Percentiles rank a stretch among this genome's conserved stretches.
Evolutionary conservation across 2,797 vertebrate species (phyloP).

Genomic region (Myotis daubentonii): DNA sequence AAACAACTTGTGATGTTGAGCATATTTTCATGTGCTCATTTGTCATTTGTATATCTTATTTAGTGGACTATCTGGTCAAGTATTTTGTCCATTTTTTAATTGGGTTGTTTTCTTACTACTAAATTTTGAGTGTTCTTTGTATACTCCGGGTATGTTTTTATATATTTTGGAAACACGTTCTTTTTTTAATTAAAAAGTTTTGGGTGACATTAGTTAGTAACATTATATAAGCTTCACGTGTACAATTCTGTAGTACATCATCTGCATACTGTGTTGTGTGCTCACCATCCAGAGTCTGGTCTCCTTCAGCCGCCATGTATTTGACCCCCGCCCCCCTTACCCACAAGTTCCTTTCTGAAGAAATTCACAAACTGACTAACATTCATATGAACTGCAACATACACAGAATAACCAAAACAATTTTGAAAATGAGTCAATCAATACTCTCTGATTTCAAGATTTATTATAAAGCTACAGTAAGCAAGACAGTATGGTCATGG

Average conservation of each 20-base stretch:
- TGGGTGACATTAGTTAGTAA: background rate
- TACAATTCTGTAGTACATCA: background rate
- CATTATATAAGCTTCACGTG: background rate
- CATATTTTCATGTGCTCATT: background rate
- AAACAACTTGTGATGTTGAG: background rate
- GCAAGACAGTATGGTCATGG: background rate
- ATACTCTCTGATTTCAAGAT: background rate
- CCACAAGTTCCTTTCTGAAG: background rate
- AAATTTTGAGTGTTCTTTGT: conserved; percentile 1
- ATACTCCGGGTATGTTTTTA: background rate
- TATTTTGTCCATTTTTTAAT: background rate
- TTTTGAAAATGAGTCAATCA: background rate
- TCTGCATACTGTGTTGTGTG: background rate
- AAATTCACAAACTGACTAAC: conserved; percentile 34
- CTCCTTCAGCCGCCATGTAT: background rate
- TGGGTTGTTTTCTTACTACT: conserved; percentile 20
- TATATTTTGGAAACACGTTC: background rate
- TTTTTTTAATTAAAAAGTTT: background rate
- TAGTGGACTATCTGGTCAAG: background rate
- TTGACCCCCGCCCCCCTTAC: background rate
- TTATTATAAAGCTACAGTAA: background rate
- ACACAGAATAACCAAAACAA: background rate
- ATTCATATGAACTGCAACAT: background rate
- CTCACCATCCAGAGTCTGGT: background rate
- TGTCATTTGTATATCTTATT: background rate